Percentiles rank a stretch among this genome's conserved stretches.
Conservation (phyloP, 2,113 vertebrate species). For the Rhinolophus sinicus region DNA sequence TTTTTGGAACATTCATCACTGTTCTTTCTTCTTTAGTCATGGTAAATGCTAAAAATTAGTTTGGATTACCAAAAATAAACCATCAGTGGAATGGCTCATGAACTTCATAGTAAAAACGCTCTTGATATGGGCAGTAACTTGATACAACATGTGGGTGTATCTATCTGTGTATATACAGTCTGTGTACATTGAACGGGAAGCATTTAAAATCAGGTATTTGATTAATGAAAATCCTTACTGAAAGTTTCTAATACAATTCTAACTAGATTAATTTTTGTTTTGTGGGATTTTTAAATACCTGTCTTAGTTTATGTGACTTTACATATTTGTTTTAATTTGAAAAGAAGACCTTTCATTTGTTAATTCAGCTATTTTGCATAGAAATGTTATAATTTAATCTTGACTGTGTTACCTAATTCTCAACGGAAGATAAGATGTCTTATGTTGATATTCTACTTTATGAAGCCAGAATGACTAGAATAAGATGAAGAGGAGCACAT, state of each 20-base stretch:
- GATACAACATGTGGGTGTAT: rapidly evolving
- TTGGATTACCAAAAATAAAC: background rate
- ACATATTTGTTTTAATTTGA: background rate
- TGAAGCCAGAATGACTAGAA: background rate
- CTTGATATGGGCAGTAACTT: background rate
- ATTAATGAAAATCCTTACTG: background rate
- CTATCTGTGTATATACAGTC: background rate
- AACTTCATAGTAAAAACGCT: background rate
- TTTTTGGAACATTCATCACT: background rate
- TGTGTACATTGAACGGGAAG: background rate
- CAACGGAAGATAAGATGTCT: background rate
- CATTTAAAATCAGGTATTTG: background rate
- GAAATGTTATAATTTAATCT: background rate
- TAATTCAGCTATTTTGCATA: background rate
- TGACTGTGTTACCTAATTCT: background rate
- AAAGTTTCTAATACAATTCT: background rate
- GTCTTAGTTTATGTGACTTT: background rate
- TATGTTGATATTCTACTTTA: background rate
- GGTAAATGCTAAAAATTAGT: background rate
- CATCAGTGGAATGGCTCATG: background rate
- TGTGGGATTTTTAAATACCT: background rate
- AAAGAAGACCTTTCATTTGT: background rate
- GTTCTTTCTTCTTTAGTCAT: background rate
- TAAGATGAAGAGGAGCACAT: background rate
- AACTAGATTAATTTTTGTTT: background rate